A percentile compares a stretch with the other conserved stretches of the same genome.
Conservation (phyloP, 2,113 vertebrate species). For the Planiliza haematocheilus region DNA sequence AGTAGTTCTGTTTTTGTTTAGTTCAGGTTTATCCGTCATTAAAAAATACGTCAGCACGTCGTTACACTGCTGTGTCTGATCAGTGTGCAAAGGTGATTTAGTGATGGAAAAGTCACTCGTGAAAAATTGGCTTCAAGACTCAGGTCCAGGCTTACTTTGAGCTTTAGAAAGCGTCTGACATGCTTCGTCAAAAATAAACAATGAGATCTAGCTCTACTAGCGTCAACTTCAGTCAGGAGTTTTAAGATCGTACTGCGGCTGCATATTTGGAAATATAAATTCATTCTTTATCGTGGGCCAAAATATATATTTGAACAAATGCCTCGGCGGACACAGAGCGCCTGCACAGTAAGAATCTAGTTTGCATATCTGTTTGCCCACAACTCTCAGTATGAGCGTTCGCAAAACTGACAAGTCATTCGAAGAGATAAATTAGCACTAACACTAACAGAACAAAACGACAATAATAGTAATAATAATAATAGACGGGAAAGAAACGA, state of each 20-base stretch:
- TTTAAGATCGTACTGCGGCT: slow-evolving; percentile 17
- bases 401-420: slow-evolving; percentile 7
- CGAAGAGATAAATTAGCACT: not conserved
- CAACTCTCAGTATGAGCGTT: not conserved
- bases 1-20: too few relatives aligned
- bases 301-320: slow-evolving; percentile 63
- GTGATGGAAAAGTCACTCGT: not conserved
- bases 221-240: not conserved
- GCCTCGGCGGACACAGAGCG: slow-evolving; percentile 28
- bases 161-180: not conserved
- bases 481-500: slow-evolving; percentile 39
- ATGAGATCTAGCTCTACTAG: not conserved
- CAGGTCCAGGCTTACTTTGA: not conserved
- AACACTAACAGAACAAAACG: slow-evolving; percentile 4
- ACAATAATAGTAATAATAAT: slow-evolving; percentile 34
- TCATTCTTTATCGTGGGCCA: slow-evolving; percentile 63
- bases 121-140: not conserved
- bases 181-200: too few relatives aligned
- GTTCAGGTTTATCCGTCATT: too few relatives aligned
- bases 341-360: slow-evolving; percentile 20
- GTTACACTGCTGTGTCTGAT: not conserved
- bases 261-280: slow-evolving; percentile 68
- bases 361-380: slow-evolving; percentile 27
- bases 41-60: not conserved
- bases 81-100: not conserved